Conservation (phyloP, 2,113 vertebrate species). For the Aleadryas rufinucha region DNA sequence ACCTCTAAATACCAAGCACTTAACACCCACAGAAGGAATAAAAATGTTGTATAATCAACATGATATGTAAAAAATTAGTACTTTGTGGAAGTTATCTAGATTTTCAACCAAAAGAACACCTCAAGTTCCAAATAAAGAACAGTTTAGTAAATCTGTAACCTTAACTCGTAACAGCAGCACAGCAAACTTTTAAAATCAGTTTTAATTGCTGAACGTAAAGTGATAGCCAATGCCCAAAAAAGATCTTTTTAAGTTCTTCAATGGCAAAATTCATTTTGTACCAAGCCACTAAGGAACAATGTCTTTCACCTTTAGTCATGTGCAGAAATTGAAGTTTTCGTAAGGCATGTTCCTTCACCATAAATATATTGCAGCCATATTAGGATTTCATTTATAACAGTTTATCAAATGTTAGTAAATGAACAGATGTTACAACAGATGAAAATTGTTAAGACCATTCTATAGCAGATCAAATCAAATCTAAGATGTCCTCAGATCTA, state of each 20-base stretch:
- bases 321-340: background rate
- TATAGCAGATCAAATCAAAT: background rate
- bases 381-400: background rate
- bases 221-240: background rate
- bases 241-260: background rate
- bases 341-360: conserved; percentile 62
- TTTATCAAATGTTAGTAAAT: conserved; percentile 12
- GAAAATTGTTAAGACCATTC: background rate
- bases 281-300: background rate
- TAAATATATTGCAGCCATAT: background rate
- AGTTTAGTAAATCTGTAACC: background rate
- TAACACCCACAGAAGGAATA: background rate
- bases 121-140: background rate
- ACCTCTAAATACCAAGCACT: background rate
- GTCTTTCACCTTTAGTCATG: background rate
- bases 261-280: background rate
- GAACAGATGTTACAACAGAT: background rate
- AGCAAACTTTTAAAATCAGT: conserved; percentile 55
- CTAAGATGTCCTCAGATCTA: background rate
- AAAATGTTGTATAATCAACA: background rate
- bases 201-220: background rate
- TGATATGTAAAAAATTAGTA: background rate
- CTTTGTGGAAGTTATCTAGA: background rate
- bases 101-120: background rate
- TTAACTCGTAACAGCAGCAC: conserved; percentile 4